phyloP scores from a whole-genome alignment of 2,113 vertebrate genomes.

The Oncorhynchus gorbuscha region DNA sequence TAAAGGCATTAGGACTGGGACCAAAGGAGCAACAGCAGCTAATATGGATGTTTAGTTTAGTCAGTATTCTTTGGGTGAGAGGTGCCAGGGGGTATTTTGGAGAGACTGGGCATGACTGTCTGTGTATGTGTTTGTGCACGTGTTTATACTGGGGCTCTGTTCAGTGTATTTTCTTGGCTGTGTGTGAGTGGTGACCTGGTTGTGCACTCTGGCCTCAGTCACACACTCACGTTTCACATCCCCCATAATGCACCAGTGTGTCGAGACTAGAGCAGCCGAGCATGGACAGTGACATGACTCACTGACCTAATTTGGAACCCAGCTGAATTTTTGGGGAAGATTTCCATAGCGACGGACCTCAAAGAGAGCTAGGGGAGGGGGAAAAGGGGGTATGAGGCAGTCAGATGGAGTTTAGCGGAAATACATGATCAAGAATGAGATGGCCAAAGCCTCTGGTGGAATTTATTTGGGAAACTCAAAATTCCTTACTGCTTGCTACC shows the following conservation, averaged over 20 bases:
- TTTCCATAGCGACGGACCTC: background rate
- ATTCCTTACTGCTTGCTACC: constrained; percentile 64
- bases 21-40: background rate
- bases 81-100: background rate
- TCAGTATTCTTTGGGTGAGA: background rate
- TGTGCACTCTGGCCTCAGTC: constrained; percentile 23
- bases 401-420: constrained; percentile 2
- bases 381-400: background rate
- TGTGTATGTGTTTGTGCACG: constrained; percentile 5
- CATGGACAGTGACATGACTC: constrained; percentile 4
- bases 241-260: constrained; percentile 19
- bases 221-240: constrained; percentile 21
- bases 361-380: background rate
- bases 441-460: constrained; percentile 24
- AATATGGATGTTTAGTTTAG: background rate
- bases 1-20: background rate
- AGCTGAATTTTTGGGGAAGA: background rate
- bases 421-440: constrained; percentile 29
- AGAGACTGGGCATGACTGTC: background rate
- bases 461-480: constrained; percentile 63
- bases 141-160: constrained; percentile 16
- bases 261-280: background rate
- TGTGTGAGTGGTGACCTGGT: constrained; percentile 12
- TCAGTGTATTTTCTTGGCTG: constrained; percentile 16
- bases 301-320: constrained; percentile 23